Conservation (phyloP, 2,797 vertebrate genomes). For the Acrossocheilus fasciatus region DNA sequence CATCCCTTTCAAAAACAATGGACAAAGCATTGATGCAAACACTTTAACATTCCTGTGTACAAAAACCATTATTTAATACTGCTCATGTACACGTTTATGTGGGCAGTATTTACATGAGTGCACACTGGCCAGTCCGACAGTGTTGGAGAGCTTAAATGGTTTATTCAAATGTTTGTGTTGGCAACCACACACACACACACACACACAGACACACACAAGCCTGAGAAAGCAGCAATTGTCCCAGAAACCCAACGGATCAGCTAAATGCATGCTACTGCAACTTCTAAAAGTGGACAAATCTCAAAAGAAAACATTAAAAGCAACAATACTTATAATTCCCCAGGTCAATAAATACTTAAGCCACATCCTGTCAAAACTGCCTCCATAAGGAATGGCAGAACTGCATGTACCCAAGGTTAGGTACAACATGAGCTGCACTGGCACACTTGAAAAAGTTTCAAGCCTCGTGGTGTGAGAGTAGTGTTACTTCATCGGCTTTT, state of each 20-base stretch:
- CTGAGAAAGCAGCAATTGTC: constrained; percentile 40
- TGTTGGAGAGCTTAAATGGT: background rate
- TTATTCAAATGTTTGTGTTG: constrained; percentile 1
- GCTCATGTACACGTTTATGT: background rate
- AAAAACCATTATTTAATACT: background rate
- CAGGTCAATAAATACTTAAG: background rate
- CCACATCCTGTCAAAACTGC: background rate
- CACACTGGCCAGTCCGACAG: background rate
- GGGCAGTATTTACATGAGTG: background rate
- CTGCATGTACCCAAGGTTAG: background rate
- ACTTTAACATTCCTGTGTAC: background rate
- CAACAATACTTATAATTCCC: background rate
- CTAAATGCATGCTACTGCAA: background rate
- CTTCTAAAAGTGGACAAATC: background rate
- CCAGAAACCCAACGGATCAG: constrained; percentile 35
- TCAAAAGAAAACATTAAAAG: background rate
- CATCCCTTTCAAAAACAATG: constrained; percentile 1
- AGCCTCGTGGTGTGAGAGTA: constrained; percentile 12
- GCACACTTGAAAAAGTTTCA: constrained; percentile 11
- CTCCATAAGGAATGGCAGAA: constrained; percentile 10
- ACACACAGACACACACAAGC: background rate
- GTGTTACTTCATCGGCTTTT: constrained; percentile 30
- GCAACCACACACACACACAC: background rate
- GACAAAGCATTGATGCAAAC: constrained; percentile 21
- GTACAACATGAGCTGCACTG: constrained; percentile 20